A percentile compares a stretch with the other conserved stretches of the same genome.
phyloP scores from a whole-genome alignment of 2,888 invertebrate species.

The Calephelis perditalis region DNA sequence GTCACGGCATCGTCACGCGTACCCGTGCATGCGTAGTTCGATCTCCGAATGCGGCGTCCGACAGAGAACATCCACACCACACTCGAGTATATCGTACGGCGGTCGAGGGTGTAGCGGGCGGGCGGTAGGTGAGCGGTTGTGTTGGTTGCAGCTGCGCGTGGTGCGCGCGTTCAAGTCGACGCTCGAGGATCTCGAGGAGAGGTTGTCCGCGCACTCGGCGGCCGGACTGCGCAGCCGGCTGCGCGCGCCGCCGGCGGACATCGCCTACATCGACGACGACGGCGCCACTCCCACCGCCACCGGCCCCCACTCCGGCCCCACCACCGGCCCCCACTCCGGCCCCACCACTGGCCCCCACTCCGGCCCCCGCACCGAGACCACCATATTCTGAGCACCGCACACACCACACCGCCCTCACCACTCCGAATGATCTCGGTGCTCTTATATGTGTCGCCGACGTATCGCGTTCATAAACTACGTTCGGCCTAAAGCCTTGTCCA shows the following conservation, averaged over 20 bases:
- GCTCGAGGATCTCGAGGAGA: slow-evolving; percentile 99
- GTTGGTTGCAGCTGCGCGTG: slow-evolving; percentile 97
- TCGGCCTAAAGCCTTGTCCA: background rate
- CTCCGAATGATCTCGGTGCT: slow-evolving; percentile 20
- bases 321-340: slow-evolving; percentile 19
- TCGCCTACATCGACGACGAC: slow-evolving; percentile 90
- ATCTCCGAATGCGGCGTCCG: slow-evolving; percentile 57
- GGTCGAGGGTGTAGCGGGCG: slow-evolving; percentile 32
- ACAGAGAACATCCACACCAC: slow-evolving; percentile 65
- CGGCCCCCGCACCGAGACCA: slow-evolving; percentile 58
- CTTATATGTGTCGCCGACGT: slow-evolving; percentile 19
- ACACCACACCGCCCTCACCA: slow-evolving; percentile 26
- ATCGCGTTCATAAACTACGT: slow-evolving; percentile 20
- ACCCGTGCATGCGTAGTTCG: slow-evolving; percentile 31
- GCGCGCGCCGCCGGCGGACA: slow-evolving; percentile 85
- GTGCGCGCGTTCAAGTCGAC: slow-evolving; percentile 99
- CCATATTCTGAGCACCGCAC: slow-evolving; percentile 55
- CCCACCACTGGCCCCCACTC: slow-evolving; percentile 29
- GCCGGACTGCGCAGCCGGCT: slow-evolving; percentile 93
- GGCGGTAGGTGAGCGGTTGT: slow-evolving; percentile 50
- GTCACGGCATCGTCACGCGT: slow-evolving; percentile 26
- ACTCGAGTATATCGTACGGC: slow-evolving; percentile 43
- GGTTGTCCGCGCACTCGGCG: slow-evolving; percentile 98
- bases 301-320: slow-evolving; percentile 19
- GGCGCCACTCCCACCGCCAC: slow-evolving; percentile 50